Evolutionary conservation across 2,113 vertebrate genomes (phyloP), one percentile per base, ranked within the genome.

Genomic region (Xenus cinereus): DNA sequence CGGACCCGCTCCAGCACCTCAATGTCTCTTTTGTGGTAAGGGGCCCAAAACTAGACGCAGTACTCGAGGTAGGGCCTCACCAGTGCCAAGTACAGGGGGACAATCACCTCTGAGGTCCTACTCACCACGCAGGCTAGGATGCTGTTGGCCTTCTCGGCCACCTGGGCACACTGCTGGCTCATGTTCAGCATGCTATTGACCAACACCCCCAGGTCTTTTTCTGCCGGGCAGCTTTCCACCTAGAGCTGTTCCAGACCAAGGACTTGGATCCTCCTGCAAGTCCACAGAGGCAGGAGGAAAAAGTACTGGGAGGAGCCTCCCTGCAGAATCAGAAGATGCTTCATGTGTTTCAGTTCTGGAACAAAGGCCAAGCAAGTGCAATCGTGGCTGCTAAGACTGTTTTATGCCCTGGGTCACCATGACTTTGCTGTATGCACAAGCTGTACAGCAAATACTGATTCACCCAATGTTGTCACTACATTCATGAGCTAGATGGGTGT

Each of bases 401-500:
- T 92, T 76, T 57, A 17, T 93, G 69, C 74, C 67, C 89, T 83
- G 37, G 92, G 90, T 97, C 95, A 95, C 48, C 54, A 43, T 48
- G 50, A 95, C 96, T 95, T 92, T 9, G 26, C 84, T 87, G 53
- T 24, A 39, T 35, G 66, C 69, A 87, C 17, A 7, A 56, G 77
- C 74, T 89, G 90, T 92, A 80, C 90, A 72, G 79, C 68, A 92
- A 64, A 87, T 68, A 84, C 63, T 73, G 86, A 91, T 94, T 95
- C 90, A 96, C 89, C 39, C 86, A 46, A 3, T 76, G 77, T 57
- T 96, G 92, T 89, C 94, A 69, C 57, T 89, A 32, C 57, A 73
- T 68, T 74, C 57, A 66, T 46, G 69, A 91, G 41, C n/a, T 59
- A 37, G 41, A 76, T 35, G 35, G 18, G 43, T 75, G 80, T 72